Percentiles rank a stretch among this genome's conserved stretches.
phyloP scores from a whole-genome alignment of 2,113 vertebrate species.

The Gymnarchus niloticus region DNA sequence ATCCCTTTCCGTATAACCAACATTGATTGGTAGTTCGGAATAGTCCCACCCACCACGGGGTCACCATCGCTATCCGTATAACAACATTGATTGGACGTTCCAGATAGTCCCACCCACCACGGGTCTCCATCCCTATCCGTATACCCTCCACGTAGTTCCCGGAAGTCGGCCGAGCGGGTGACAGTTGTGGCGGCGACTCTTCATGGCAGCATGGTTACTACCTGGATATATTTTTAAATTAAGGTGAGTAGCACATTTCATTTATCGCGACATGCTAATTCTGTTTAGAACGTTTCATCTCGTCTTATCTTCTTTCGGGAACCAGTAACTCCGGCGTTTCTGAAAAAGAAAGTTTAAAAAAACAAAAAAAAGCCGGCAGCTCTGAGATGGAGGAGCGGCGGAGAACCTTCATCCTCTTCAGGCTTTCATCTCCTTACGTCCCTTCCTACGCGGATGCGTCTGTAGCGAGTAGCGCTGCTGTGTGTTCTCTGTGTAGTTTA shows the following conservation, averaged over 20 bases:
- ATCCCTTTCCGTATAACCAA: no score
- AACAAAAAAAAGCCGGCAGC: not conserved
- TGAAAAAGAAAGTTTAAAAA: not conserved
- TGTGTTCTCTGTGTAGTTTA: not conserved
- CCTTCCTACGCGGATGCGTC: no score
- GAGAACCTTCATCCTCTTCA: no score
- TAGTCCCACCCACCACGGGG: no score
- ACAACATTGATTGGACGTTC: no score
- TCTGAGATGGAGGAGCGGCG: not conserved
- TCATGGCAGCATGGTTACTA: not conserved
- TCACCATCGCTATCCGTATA: no score
- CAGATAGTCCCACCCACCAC: no score
- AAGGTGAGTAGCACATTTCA: not conserved
- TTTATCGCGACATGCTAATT: not conserved
- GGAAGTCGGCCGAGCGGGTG: not conserved
- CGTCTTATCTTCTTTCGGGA: not conserved
- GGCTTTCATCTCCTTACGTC: no score
- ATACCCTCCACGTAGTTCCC: not conserved
- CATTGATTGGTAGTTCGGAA: no score
- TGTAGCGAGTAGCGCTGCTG: not conserved
- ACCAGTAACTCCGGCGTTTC: not conserved
- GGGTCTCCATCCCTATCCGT: no score
- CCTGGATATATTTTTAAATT: not conserved
- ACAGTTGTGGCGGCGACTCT: not conserved
- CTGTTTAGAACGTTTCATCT: not conserved